These are phyloP conservation scores for Hyles lineata DNA, from an alignment of 2,888 invertebrate genomes.

Conservation along the genomic window DNA sequence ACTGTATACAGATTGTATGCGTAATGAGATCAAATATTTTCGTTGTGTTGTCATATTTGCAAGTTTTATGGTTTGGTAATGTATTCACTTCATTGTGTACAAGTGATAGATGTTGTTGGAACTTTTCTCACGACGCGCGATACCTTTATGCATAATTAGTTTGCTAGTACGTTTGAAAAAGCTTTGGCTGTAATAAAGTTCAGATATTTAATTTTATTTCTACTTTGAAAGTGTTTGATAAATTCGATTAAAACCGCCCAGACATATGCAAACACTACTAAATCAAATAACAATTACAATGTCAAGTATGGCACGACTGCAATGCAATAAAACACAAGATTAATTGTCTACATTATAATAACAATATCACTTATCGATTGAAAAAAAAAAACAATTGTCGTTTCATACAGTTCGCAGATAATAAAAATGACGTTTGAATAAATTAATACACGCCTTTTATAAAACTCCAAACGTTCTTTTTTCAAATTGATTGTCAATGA, in stretches of 20 bases:
- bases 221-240: neutral
- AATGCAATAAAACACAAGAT: conserved; percentile 61
- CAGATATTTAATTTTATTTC: neutral
- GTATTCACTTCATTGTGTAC: conserved; percentile 56
- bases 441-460: conserved; percentile 59
- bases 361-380: conserved; percentile 50
- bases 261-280: conserved; percentile 36
- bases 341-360: conserved; percentile 68
- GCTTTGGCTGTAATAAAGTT: neutral
- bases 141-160: conserved; percentile 6
- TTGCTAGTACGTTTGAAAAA: neutral
- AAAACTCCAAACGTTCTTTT: conserved; percentile 17
- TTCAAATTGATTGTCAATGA: conserved; percentile 24
- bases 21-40: conserved; percentile 84
- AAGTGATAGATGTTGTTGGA: conserved; percentile 56
- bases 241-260: neutral
- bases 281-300: conserved; percentile 33
- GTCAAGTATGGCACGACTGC: conserved; percentile 35
- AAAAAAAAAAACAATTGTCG: conserved; percentile 65
- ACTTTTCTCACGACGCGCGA: conserved; percentile 44
- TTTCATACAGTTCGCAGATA: conserved; percentile 74
- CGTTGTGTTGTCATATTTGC: conserved; percentile 74
- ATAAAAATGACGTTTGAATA: conserved; percentile 81
- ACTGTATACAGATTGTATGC: conserved; percentile 61
- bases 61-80: conserved; percentile 66